These are phyloP conservation scores for Tridacna gigas DNA, from an alignment of 2,888 invertebrate species.

Conservation along the genomic window DNA sequence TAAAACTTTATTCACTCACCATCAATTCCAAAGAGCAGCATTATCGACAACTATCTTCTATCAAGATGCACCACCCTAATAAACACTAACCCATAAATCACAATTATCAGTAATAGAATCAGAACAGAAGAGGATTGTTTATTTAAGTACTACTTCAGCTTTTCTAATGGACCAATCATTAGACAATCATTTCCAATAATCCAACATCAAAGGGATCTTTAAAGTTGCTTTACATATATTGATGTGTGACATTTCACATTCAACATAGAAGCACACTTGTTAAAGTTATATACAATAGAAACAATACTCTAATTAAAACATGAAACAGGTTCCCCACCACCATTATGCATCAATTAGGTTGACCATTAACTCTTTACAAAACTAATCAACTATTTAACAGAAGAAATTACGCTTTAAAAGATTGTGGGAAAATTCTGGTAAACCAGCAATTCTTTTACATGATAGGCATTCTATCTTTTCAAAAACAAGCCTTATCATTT, in stretches of 20 bases:
- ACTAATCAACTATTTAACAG: too few species aligned
- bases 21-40: neutral
- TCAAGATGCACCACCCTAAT: neutral
- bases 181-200: constrained; percentile 4
- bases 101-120: constrained; percentile 6
- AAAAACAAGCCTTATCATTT: too few species aligned
- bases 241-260: neutral
- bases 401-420: too few species aligned
- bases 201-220: constrained; percentile 21
- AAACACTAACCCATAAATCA: constrained; percentile 8
- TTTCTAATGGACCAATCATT: constrained; percentile 9
- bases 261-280: neutral
- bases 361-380: too few species aligned
- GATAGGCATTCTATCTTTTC: neutral
- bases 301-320: neutral
- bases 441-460: neutral
- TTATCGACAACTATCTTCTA: neutral
- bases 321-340: neutral
- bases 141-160: constrained; percentile 10
- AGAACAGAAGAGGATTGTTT: neutral
- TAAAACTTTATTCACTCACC: neutral
- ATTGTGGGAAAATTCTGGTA: neutral
- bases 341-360: too few species aligned
- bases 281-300: constrained; percentile 15
- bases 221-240: neutral